Conservation (phyloP, 2,113 vertebrate species). For the Barnardius zonarius region DNA sequence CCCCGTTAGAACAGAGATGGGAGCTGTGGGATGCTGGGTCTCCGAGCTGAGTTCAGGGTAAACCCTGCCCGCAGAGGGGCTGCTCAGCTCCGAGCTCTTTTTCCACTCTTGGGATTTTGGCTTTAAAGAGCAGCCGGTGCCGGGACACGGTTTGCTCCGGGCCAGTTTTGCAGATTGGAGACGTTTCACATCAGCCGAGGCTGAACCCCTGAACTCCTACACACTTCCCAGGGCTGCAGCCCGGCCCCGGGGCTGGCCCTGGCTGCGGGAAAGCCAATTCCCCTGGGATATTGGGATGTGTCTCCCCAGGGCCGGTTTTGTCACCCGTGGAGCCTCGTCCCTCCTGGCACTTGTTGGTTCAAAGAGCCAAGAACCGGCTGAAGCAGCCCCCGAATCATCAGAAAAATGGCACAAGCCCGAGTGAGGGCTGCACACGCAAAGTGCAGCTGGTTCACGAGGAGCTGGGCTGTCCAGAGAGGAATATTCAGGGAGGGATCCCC, state of each 20-base stretch:
- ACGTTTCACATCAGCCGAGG: not conserved
- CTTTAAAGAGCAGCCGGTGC: constrained; percentile 15
- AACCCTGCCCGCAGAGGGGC: not conserved
- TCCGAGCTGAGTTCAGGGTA: not conserved
- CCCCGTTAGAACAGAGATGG: not conserved
- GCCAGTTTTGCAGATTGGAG: not conserved
- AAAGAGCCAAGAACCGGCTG: not conserved
- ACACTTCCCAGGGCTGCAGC: not conserved
- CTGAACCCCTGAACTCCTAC: constrained; percentile 45
- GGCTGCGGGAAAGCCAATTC: not conserved
- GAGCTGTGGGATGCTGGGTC: not conserved
- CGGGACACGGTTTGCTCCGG: not conserved
- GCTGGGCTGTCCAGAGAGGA: not conserved
- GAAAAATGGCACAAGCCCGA: not conserved
- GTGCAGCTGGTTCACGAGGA: not conserved
- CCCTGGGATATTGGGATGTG: fast-evolving
- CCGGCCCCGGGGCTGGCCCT: not conserved
- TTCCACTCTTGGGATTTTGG: not conserved
- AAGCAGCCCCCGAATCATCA: not conserved
- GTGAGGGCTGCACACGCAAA: fast-evolving
- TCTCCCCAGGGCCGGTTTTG: not conserved
- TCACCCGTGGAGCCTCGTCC: not conserved
- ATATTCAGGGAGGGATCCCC: not conserved
- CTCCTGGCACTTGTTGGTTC: not conserved
- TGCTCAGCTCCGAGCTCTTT: not conserved